Evolutionary conservation across 1,140 invertebrate species (phyloP), one percentile per base, ranked within the genome.

Genomic region (Phymastichus coffea): DNA sequence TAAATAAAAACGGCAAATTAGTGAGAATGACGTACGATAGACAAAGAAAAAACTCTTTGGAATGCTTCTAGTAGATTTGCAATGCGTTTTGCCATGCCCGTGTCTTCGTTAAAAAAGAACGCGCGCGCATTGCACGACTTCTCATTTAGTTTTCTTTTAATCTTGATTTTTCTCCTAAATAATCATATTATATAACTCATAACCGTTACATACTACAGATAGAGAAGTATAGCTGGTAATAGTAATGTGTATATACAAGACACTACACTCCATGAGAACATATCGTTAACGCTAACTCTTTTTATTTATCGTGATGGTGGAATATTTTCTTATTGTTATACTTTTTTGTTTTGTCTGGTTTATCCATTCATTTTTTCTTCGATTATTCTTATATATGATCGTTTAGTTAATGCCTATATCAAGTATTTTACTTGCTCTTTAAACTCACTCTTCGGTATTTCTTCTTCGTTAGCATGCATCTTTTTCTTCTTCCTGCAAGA

Each of bases 221-320:
- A 33, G 66, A 74, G 66, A 79, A 74, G 71, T 77, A 75, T 76
- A 75, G 61, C 70, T 72, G 67, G 76, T 73, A 77, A 61, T 70
- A 68, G 49, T 73, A 71, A 7, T 71, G 67, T 76, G 56, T 77
- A 78, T 79, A 79, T 79, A 80, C 74, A 80, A 79, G 74, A 77
- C 67, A 71, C 77, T 78, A 79, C 75, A 79, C 71, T 79, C 68
- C 74, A 76, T 73, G 62, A 73, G 72, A 79, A 75, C 73, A 79
- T 74, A 76, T 77, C 67, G 64, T 73, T 73, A 75, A 76, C 72
- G 60, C 74, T 78, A 77, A 70, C 70, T 74, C 64, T 69, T 70
- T 64, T 57, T 63, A n/a, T n/a, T n/a, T n/a, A n/a, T n/a, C n/a
- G n/a, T n/a, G n/a, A n/a, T 70, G 59, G 44, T 77, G 66, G 61